phyloP scores from a whole-genome alignment of 2,797 vertebrate species.

The Clarias fuscus region DNA sequence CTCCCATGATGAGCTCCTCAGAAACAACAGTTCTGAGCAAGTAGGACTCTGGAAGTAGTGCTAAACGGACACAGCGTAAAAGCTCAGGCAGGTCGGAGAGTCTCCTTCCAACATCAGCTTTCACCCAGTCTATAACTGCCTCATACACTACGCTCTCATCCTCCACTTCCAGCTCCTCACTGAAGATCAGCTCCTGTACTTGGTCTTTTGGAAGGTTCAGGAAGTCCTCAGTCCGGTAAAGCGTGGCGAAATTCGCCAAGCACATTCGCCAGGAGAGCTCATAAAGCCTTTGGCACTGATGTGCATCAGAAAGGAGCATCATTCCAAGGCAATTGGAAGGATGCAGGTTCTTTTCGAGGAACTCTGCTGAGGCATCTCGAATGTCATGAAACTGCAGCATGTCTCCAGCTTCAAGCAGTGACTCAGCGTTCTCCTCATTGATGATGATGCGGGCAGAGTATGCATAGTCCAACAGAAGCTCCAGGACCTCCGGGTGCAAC shows the following conservation, averaged over 20 bases:
- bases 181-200: constrained; percentile 81
- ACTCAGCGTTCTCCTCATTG: constrained; percentile 86
- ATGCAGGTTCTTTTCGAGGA: constrained; percentile 84
- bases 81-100: constrained; percentile 77
- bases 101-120: constrained; percentile 74
- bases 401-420: constrained; percentile 82
- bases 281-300: constrained; percentile 80
- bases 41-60: constrained; percentile 79
- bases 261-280: constrained; percentile 86
- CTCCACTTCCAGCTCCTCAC: constrained; percentile 84
- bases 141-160: constrained; percentile 85
- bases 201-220: constrained; percentile 79
- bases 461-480: constrained; percentile 82
- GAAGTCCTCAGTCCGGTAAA: constrained; percentile 82
- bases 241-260: constrained; percentile 78
- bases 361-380: constrained; percentile 79
- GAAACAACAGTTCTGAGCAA: constrained; percentile 78
- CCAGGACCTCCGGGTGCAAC: constrained; percentile 83
- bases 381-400: constrained; percentile 89
- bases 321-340: constrained; percentile 84
- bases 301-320: constrained; percentile 85
- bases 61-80: constrained; percentile 80
- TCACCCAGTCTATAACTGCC: constrained; percentile 84
- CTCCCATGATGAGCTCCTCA: constrained; percentile 82
- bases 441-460: constrained; percentile 83